phyloP scores from a whole-genome alignment of 1,140 invertebrate species.

The Trachymyrmex cornetzi region DNA sequence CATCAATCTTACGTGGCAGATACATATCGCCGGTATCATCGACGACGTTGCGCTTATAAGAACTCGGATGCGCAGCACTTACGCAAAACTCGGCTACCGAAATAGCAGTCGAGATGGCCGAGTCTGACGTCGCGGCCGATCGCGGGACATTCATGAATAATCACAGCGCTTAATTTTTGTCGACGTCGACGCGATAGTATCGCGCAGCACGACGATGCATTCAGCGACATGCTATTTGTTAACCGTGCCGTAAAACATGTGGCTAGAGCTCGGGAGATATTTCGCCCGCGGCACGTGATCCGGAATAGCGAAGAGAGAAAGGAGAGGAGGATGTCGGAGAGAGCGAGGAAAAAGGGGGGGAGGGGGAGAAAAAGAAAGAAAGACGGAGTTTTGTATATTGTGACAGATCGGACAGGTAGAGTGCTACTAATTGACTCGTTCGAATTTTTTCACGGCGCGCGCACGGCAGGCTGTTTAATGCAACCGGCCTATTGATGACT shows the following conservation, averaged over 20 bases:
- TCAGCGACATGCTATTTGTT: slow-evolving; percentile 66
- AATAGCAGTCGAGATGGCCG: slow-evolving; percentile 35
- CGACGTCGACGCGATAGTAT: slow-evolving; percentile 54
- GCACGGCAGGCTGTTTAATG: slow-evolving; percentile 50
- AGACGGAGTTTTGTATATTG: slow-evolving; percentile 54
- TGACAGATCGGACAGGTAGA: slow-evolving; percentile 57
- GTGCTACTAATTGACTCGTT: slow-evolving; percentile 69
- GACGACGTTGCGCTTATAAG: slow-evolving; percentile 37
- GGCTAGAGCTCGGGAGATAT: slow-evolving; percentile 41
- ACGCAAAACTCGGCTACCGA: slow-evolving; percentile 56
- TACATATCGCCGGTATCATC: slow-evolving; percentile 34
- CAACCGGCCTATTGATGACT: slow-evolving; percentile 79
- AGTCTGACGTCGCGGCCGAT: slow-evolving; percentile 21
- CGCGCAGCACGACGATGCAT: slow-evolving; percentile 31
- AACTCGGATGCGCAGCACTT: slow-evolving; percentile 4
- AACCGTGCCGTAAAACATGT: slow-evolving; percentile 44
- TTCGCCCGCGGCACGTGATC: slow-evolving; percentile 54
- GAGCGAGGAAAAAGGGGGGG: background rate
- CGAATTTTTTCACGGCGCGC: slow-evolving; percentile 22
- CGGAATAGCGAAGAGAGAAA: background rate
- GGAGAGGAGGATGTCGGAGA: background rate
- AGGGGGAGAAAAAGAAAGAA: background rate
- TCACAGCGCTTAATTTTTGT: slow-evolving; percentile 56
- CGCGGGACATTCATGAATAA: slow-evolving; percentile 44
- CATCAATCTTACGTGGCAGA: slow-evolving; percentile 53